Conservation (phyloP, 2,797 vertebrate genomes). For the Trachurus trachurus region DNA sequence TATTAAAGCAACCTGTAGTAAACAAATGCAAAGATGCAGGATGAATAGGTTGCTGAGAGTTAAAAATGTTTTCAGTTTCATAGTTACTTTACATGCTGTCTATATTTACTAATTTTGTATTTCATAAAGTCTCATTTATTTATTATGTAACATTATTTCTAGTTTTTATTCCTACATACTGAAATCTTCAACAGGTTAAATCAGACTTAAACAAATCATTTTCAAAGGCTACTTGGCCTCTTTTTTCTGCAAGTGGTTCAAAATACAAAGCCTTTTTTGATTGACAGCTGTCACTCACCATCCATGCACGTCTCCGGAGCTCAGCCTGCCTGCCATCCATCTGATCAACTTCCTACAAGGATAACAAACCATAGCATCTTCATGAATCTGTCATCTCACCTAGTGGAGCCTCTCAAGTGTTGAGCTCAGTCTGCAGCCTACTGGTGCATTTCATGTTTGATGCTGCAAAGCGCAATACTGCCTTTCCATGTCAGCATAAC, state of each 20-base stretch:
- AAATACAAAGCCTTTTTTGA: conserved; percentile 24
- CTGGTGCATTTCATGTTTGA: conserved; percentile 27
- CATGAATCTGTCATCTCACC: conserved; percentile 40
- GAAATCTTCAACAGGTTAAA: conserved; percentile 4
- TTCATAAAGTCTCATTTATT: conserved; percentile 16
- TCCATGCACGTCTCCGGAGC: conserved; percentile 55
- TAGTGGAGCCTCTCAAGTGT: conserved; percentile 19
- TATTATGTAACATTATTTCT: conserved; percentile 4
- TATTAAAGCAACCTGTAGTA: neutral
- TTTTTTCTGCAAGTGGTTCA: neutral
- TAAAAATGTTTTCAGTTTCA: neutral
- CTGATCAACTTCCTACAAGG: conserved; percentile 29
- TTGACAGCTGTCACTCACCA: conserved; percentile 39
- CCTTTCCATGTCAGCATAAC: conserved; percentile 24
- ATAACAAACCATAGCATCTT: conserved; percentile 33
- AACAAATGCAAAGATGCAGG: neutral
- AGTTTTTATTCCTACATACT: neutral
- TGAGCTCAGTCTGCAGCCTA: conserved; percentile 22
- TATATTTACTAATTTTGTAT: neutral
- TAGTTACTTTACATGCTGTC: neutral
- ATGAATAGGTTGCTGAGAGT: neutral
- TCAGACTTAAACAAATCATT: conserved; percentile 4
- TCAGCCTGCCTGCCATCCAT: conserved; percentile 49
- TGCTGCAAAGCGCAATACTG: conserved; percentile 41
- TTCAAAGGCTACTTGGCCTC: conserved; percentile 15